These are phyloP conservation scores for Phenganax marumi DNA, from an alignment of 92 coral and sea anemone species.

Conservation along the genomic window DNA sequence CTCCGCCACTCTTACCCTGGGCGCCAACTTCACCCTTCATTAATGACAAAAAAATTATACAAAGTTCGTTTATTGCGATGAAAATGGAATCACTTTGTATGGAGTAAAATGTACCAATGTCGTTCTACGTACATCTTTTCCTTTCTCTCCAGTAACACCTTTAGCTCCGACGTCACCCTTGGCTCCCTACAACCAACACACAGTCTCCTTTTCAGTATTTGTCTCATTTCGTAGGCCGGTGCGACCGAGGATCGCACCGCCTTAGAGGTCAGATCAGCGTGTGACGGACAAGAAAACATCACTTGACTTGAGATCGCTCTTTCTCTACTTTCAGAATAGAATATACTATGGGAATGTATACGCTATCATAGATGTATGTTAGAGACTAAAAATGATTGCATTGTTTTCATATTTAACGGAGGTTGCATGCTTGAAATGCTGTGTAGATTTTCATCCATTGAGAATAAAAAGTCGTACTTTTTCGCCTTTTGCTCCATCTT, in stretches of 20 bases:
- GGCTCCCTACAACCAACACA: constrained; percentile 44
- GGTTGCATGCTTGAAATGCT: background rate
- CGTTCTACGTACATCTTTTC: background rate
- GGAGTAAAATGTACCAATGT: background rate
- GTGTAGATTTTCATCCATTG: background rate
- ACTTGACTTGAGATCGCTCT: no score
- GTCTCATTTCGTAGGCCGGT: no score
- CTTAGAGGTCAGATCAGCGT: no score
- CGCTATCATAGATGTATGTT: no score
- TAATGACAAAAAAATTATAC: background rate
- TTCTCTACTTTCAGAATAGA: no score
- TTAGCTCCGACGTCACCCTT: constrained; percentile 35
- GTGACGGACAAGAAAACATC: background rate
- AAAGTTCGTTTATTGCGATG: no score
- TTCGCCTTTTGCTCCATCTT: constrained; percentile 50
- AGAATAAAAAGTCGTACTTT: constrained; percentile 28
- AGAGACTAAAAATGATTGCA: no score
- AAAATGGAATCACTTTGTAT: background rate
- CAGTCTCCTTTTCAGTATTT: background rate
- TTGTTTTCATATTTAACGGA: no score
- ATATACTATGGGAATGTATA: no score
- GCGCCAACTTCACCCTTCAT: constrained; percentile 54
- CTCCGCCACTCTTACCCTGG: constrained; percentile 44
- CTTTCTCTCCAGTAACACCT: background rate
- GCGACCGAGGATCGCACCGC: no score